A percentile compares a stretch with the other conserved stretches of the same genome.
These are phyloP conservation scores for Upupa epops DNA, from an alignment of 2,113 vertebrate genomes.

Conservation along the genomic window DNA sequence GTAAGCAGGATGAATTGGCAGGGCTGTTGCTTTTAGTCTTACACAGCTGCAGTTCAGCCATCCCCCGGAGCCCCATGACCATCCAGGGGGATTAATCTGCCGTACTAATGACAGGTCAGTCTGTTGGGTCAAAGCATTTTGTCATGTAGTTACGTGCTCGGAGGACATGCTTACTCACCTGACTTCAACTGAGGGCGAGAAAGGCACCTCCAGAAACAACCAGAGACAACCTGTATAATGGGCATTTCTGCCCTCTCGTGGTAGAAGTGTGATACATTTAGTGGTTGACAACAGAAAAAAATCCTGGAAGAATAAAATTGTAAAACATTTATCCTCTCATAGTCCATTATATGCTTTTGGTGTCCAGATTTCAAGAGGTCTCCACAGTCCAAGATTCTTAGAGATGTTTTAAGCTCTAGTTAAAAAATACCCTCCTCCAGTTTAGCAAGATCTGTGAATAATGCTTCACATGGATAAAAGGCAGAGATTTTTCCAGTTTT, in stretches of 20 bases:
- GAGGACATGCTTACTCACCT: not conserved
- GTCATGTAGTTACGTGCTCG: not conserved
- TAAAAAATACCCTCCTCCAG: not conserved
- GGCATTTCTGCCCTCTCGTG: constrained; percentile 66
- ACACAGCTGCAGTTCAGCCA: not conserved
- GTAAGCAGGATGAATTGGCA: not conserved
- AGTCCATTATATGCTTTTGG: rapidly evolving
- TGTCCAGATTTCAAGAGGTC: not conserved
- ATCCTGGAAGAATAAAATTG: not conserved
- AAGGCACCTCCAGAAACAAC: not conserved
- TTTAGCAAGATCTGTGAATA: not conserved
- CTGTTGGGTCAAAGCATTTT: constrained; percentile 21
- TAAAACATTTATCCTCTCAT: not conserved
- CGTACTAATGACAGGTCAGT: not conserved
- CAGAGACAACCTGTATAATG: not conserved
- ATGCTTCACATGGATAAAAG: not conserved
- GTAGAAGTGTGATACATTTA: not conserved
- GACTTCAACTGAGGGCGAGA: not conserved
- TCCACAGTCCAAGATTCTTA: not conserved
- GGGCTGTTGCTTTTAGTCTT: not conserved
- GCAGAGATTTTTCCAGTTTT: not conserved
- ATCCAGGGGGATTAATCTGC: not conserved
- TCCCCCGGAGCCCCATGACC: not conserved
- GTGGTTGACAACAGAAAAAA: not conserved
- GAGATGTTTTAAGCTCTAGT: not conserved